These are phyloP conservation scores for Ischnus inquisitorius DNA, from an alignment of 2,888 invertebrate genomes.

Conservation along the genomic window DNA sequence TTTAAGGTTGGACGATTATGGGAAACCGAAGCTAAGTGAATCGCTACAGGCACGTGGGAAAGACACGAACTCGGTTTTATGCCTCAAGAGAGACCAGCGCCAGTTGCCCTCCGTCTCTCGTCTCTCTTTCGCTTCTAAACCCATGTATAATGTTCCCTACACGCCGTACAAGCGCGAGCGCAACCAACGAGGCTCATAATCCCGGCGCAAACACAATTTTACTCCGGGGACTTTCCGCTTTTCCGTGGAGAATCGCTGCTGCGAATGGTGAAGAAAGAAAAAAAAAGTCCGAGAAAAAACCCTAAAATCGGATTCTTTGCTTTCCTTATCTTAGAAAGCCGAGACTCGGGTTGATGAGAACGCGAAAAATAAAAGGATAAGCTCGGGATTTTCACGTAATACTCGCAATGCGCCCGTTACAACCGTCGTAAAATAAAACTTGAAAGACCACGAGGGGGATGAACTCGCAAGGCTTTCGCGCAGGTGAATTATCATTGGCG, in stretches of 20 bases:
- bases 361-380: constrained; percentile 26
- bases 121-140: not conserved
- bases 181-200: constrained; percentile 61
- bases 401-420: constrained; percentile 32
- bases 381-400: constrained; percentile 43
- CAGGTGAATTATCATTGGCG: constrained; percentile 60
- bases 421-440: constrained; percentile 56
- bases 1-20: not conserved
- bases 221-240: constrained; percentile 67
- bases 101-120: not conserved
- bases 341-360: constrained; percentile 41
- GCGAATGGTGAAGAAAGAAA: constrained; percentile 25
- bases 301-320: constrained; percentile 57
- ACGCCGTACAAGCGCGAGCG: constrained; percentile 48
- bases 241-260: constrained; percentile 65
- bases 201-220: constrained; percentile 69
- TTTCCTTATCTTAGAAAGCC: constrained; percentile 55
- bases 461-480: constrained; percentile 15
- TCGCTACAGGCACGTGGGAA: constrained; percentile 68
- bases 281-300: constrained; percentile 26
- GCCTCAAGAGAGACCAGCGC: constrained; percentile 29
- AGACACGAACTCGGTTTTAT: constrained; percentile 65
- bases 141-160: constrained; percentile 23
- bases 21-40: constrained; percentile 60
- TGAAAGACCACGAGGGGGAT: constrained; percentile 5